Evolutionary conservation across 2,797 vertebrate species (phyloP).

Genomic region (Gallinago nigripennis): DNA sequence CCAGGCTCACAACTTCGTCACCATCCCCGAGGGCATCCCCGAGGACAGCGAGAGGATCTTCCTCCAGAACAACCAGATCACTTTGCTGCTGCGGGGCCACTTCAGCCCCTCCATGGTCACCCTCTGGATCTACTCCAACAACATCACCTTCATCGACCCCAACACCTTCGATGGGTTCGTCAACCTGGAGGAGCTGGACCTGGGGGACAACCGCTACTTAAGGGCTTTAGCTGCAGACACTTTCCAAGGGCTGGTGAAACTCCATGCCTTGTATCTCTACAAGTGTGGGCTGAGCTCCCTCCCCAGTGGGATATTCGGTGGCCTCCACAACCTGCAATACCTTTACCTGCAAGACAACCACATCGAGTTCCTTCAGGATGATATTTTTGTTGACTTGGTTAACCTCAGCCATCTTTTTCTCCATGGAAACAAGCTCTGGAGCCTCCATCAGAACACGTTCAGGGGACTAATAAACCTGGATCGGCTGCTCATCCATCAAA

Average conservation of each 20-base stretch:
- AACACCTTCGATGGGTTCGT: conserved; percentile 91
- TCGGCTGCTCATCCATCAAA: conserved; percentile 94
- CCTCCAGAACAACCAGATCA: conserved; percentile 97
- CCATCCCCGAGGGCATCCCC: conserved; percentile 93
- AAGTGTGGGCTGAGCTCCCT: conserved; percentile 92
- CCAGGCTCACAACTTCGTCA: conserved; percentile 94
- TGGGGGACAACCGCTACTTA: conserved; percentile 95
- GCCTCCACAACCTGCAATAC: conserved; percentile 96
- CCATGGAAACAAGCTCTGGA: conserved; percentile 95
- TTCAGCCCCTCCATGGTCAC: conserved; percentile 93
- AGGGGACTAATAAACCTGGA: conserved; percentile 92
- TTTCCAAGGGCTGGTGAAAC: conserved; percentile 91
- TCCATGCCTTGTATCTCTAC: conserved; percentile 94
- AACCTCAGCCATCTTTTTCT: conserved; percentile 98
- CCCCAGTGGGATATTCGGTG: conserved; percentile 90
- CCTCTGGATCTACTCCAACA: conserved; percentile 98
- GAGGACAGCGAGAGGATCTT: conserved; percentile 95
- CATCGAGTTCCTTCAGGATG: conserved; percentile 94
- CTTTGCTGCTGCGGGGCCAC: conserved; percentile 88
- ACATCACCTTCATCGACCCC: conserved; percentile 95
- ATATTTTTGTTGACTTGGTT: conserved; percentile 94
- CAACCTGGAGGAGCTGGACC: conserved; percentile 93
- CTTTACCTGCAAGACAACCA: conserved; percentile 98
- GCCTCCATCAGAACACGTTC: conserved; percentile 94
- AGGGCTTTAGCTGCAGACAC: conserved; percentile 91